These are phyloP conservation scores for Apoderus coryli DNA, from an alignment of 2,888 invertebrate genomes.

Conservation along the genomic window DNA sequence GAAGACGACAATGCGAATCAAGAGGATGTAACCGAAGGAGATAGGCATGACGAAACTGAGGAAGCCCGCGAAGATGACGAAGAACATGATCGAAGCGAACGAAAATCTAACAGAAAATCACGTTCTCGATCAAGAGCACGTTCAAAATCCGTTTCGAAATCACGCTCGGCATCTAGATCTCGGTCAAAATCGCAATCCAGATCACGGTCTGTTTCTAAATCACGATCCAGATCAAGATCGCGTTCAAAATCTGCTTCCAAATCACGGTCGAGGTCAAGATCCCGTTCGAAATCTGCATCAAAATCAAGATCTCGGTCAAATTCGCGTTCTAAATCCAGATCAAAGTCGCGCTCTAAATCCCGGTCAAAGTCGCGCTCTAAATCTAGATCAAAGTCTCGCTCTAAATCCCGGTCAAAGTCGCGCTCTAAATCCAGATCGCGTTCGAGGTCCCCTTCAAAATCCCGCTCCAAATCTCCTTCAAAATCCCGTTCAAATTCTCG, in stretches of 20 bases:
- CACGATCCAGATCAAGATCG: slow-evolving; percentile 23
- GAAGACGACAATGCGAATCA: slow-evolving; percentile 4
- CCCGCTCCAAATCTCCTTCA: slow-evolving; percentile 24
- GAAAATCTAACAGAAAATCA: slow-evolving; percentile 24
- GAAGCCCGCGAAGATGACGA: slow-evolving; percentile 29
- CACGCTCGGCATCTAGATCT: slow-evolving; percentile 29
- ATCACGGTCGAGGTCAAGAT: slow-evolving; percentile 24
- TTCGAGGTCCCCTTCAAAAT: slow-evolving; percentile 22
- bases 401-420: slow-evolving; percentile 22
- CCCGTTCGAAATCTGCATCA: slow-evolving; percentile 21
- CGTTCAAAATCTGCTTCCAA: slow-evolving; percentile 24
- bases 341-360: slow-evolving; percentile 23
- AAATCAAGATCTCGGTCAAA: slow-evolving; percentile 25
- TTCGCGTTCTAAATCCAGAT: slow-evolving; percentile 25
- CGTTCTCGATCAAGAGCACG: slow-evolving; percentile 24
- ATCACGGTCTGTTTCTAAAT: slow-evolving; percentile 20
- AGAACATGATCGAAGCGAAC: slow-evolving; percentile 19
- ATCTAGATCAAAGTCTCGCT: slow-evolving; percentile 29
- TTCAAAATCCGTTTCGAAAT: slow-evolving; percentile 29
- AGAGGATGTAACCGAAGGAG: slow-evolving; percentile 34
- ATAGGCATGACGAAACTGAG: slow-evolving; percentile 36
- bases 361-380: slow-evolving; percentile 30
- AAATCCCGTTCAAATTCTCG: slow-evolving; percentile 19
- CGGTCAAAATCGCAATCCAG: slow-evolving; percentile 19
- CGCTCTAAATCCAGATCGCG: slow-evolving; percentile 20